Evolutionary conservation across 2,888 invertebrate species (phyloP).

Genomic region (Lysandra coridon): DNA sequence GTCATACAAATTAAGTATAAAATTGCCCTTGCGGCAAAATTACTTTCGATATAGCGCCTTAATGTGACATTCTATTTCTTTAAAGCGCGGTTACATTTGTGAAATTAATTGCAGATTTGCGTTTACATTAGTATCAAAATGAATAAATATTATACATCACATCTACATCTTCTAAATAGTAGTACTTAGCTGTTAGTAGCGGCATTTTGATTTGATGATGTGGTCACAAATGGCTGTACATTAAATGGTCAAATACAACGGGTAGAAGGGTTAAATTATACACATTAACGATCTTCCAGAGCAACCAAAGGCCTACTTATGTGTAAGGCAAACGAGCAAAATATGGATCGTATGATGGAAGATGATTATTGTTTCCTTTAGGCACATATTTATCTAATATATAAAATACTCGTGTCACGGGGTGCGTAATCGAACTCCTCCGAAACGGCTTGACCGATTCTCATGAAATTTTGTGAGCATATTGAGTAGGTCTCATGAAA

Average conservation of each 20-base stretch:
- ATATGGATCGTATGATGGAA: background rate
- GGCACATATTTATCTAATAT: background rate
- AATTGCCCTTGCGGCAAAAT: no score
- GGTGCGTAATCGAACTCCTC: no score
- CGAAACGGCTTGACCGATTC: no score
- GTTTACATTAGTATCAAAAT: background rate
- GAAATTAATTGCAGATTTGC: no score
- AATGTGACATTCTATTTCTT: no score
- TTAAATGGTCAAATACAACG: background rate
- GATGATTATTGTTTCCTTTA: background rate
- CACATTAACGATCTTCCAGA: background rate
- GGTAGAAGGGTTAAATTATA: background rate
- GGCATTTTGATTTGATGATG: background rate
- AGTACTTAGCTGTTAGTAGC: background rate
- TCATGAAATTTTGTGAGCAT: no score
- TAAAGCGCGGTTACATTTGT: no score
- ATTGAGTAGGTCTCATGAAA: no score
- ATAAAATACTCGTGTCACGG: no score
- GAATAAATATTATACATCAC: background rate
- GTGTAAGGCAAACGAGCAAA: no score
- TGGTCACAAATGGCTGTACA: slow-evolving; percentile 1
- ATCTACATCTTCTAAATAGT: background rate
- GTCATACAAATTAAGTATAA: no score
- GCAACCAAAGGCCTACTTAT: background rate
- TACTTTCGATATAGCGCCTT: no score